phyloP scores from a whole-genome alignment of 2,888 invertebrate species.

The Dryomyza anilis region DNA sequence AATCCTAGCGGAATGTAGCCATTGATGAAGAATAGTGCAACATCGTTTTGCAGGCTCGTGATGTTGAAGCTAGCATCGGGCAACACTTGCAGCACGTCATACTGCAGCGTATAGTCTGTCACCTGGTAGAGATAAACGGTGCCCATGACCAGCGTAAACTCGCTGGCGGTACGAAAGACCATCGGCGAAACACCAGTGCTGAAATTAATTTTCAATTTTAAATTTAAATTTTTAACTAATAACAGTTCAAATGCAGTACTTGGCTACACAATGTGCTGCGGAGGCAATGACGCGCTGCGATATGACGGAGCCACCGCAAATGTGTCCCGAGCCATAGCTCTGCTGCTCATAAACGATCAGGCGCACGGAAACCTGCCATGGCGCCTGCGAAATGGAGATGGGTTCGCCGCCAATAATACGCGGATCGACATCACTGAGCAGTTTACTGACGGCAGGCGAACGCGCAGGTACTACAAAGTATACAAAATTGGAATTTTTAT shows the following conservation, averaged over 20 bases:
- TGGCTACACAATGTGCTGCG: slow-evolving; percentile 45
- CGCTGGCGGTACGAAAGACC: slow-evolving; percentile 36
- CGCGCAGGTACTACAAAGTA: too few species aligned
- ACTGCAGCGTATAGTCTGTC: slow-evolving; percentile 38
- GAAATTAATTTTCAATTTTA: neutral
- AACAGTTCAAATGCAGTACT: slow-evolving; percentile 35
- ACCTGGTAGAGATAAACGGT: slow-evolving; percentile 36
- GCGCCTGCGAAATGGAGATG: slow-evolving; percentile 37
- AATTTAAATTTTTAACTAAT: neutral
- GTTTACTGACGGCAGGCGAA: too few species aligned
- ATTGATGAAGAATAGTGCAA: slow-evolving; percentile 43
- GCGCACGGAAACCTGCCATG: slow-evolving; percentile 49
- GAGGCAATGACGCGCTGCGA: slow-evolving; percentile 40
- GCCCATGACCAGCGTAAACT: slow-evolving; percentile 46
- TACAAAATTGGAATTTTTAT: too few species aligned
- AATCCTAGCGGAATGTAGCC: slow-evolving; percentile 36
- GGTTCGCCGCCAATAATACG: slow-evolving; percentile 42
- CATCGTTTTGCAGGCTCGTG: slow-evolving; percentile 40
- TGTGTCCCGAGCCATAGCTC: slow-evolving; percentile 43
- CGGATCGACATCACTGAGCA: slow-evolving; percentile 38
- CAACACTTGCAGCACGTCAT: slow-evolving; percentile 37
- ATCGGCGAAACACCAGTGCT: slow-evolving; percentile 33
- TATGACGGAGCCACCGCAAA: slow-evolving; percentile 48
- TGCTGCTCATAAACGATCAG: slow-evolving; percentile 33
- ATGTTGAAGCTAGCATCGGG: slow-evolving; percentile 37